These are phyloP conservation scores for Triplophysa siluroides DNA, from an alignment of 2,113 vertebrate species.

Conservation along the genomic window DNA sequence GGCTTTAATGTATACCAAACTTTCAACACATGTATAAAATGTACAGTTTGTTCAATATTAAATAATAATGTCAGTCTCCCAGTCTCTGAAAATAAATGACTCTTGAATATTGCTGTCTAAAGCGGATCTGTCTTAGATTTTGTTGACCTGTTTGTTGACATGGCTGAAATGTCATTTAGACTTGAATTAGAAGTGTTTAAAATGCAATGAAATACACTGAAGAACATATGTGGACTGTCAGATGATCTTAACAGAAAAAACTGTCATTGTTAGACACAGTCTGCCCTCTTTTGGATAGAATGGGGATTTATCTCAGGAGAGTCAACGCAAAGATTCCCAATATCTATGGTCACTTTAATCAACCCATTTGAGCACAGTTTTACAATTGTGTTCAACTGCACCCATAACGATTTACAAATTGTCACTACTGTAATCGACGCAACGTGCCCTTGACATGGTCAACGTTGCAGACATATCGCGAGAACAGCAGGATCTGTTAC, in stretches of 20 bases:
- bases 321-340: too few species aligned
- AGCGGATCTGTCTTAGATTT: neutral
- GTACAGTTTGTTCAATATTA: constrained; percentile 81
- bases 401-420: too few species aligned
- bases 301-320: neutral
- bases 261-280: neutral
- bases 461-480: neutral
- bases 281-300: constrained; percentile 64
- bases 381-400: too few species aligned
- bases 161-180: neutral
- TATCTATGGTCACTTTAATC: too few species aligned
- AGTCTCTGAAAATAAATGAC: constrained; percentile 73
- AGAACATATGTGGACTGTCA: neutral
- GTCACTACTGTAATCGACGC: too few species aligned
- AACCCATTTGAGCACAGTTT: too few species aligned
- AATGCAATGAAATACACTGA: neutral
- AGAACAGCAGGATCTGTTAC: neutral
- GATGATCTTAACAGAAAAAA: neutral
- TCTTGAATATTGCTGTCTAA: constrained; percentile 41
- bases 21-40: constrained; percentile 75
- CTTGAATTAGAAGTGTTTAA: neutral
- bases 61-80: constrained; percentile 71
- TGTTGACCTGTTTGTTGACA: neutral
- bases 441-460: too few species aligned
- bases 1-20: constrained; percentile 28